These are phyloP conservation scores for Oenanthe melanoleuca DNA, from an alignment of 2,113 vertebrate species.

Conservation along the genomic window DNA sequence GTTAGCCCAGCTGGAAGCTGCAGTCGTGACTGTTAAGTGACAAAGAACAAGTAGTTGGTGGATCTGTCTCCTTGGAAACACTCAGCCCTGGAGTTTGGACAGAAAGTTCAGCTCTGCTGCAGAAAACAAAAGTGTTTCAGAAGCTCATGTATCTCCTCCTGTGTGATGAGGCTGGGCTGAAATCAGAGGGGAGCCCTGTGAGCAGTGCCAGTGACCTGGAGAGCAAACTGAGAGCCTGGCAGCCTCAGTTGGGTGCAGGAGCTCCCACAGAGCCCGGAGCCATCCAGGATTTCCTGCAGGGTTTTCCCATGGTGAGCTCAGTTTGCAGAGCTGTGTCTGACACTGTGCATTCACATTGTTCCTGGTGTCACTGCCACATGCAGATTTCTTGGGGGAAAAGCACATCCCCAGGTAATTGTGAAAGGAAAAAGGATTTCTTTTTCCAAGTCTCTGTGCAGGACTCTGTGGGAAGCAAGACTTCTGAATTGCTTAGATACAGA, in stretches of 20 bases:
- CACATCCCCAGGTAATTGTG: not conserved
- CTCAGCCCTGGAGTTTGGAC: conserved; percentile 14
- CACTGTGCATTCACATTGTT: not conserved
- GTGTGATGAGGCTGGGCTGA: not conserved
- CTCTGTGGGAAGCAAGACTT: not conserved
- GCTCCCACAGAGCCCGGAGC: not conserved
- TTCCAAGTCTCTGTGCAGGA: not conserved
- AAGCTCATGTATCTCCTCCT: not conserved
- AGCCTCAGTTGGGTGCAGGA: not conserved
- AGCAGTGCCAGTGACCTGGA: not conserved
- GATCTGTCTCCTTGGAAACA: conserved; percentile 56
- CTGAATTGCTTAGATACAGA: not conserved
- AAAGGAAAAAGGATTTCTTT: not conserved
- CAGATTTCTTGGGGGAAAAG: not conserved
- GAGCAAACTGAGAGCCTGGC: not conserved
- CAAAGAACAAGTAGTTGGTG: conserved; percentile 43
- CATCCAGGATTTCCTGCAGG: not conserved
- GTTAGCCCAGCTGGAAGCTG: conserved; percentile 53
- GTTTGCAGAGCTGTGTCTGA: not conserved
- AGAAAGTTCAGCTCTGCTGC: not conserved
- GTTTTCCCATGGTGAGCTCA: not conserved
- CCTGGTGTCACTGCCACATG: not conserved
- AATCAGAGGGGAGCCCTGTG: not conserved
- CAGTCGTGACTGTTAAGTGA: conserved; percentile 60
- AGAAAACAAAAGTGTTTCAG: conserved; percentile 4